Conservation (phyloP, 2,888 invertebrate genomes). For the Drosophila kambysellisi region DNA sequence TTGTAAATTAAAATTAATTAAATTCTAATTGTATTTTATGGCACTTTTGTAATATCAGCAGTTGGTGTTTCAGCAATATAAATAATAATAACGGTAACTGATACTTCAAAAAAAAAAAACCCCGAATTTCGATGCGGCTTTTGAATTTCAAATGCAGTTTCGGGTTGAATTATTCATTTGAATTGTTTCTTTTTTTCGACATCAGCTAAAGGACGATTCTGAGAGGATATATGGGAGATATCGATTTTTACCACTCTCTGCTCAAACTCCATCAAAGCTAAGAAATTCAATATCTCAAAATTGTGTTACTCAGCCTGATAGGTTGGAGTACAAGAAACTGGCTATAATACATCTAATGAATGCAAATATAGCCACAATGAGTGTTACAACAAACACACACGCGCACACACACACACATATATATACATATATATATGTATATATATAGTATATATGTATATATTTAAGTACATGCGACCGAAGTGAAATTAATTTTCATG, state of each 20-base stretch:
- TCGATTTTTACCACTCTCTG: not conserved
- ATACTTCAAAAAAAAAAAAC: not conserved
- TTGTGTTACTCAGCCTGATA: not conserved
- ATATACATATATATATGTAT: slow-evolving; percentile 3
- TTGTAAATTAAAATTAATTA: not conserved
- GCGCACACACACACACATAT: slow-evolving; percentile 9
- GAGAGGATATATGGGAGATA: not conserved
- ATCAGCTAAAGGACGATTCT: no score
- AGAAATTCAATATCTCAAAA: not conserved
- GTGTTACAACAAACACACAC: slow-evolving; percentile 44
- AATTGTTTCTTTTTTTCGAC: not conserved
- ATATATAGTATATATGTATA: not conserved
- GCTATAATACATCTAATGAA: slow-evolving; percentile 62
- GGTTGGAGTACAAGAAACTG: slow-evolving; percentile 9
- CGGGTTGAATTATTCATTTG: no score
- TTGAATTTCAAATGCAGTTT: not conserved
- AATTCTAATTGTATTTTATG: not conserved
- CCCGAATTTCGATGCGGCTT: not conserved
- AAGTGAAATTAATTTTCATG: slow-evolving; percentile 60
- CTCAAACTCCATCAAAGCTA: not conserved
- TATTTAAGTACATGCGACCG: slow-evolving; percentile 24
- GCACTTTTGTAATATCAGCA: not conserved
- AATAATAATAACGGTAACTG: not conserved
- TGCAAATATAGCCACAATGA: slow-evolving; percentile 61
- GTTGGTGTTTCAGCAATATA: not conserved